Percentiles rank a stretch among this genome's conserved stretches.
Conservation (phyloP, 2,113 vertebrate genomes). For the Montifringilla adamsi region DNA sequence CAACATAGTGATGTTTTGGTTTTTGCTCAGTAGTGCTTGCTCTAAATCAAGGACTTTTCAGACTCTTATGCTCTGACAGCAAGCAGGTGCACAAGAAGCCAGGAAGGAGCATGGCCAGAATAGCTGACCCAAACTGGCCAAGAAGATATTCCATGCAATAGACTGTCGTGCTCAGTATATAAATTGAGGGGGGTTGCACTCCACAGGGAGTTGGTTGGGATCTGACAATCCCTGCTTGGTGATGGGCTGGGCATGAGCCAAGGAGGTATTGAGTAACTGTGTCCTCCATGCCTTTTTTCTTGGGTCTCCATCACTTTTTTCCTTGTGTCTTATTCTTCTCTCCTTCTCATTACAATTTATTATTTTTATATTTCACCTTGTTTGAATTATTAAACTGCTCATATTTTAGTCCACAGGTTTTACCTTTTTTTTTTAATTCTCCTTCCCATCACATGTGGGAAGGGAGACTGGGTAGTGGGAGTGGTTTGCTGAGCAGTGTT, state of each 20-base stretch:
- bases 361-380: background rate
- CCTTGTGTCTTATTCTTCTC: background rate
- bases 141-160: background rate
- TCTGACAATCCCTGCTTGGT: background rate
- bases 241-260: background rate
- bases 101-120: background rate
- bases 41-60: background rate
- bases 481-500: background rate
- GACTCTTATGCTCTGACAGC: background rate
- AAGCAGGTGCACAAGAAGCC: background rate
- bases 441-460: background rate
- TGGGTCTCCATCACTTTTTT: background rate
- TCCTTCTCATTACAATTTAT: background rate
- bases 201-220: too few species aligned
- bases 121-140: background rate
- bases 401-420: fast-evolving
- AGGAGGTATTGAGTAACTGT: background rate
- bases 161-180: too few species aligned
- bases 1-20: background rate
- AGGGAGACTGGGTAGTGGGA: background rate
- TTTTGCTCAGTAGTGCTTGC: background rate
- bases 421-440: background rate
- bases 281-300: background rate
- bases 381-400: background rate
- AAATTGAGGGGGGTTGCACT: background rate